These are phyloP conservation scores for Cataglyphis livida DNA, from an alignment of 2,888 invertebrate genomes.

Conservation along the genomic window DNA sequence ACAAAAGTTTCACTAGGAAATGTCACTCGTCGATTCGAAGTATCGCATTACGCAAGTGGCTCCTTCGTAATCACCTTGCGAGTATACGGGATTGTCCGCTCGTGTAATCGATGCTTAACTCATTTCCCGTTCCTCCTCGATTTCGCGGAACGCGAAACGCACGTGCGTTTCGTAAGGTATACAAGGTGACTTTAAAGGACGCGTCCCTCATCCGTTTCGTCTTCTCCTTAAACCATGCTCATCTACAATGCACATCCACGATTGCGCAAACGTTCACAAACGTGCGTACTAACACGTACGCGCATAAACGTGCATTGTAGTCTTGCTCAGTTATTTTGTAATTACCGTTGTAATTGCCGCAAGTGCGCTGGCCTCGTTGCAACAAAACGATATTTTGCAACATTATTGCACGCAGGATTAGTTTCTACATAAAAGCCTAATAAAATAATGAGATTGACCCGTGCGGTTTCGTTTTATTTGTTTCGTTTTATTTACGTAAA, in stretches of 20 bases:
- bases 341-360: constrained; percentile 13
- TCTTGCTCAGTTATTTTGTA: constrained; percentile 30
- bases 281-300: constrained; percentile 3
- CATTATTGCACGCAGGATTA: constrained; percentile 1
- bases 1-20: constrained; percentile 47
- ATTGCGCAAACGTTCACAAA: constrained; percentile 51
- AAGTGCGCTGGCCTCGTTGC: background rate
- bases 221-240: constrained; percentile 20
- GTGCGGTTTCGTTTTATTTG: background rate
- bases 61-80: constrained; percentile 32
- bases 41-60: constrained; percentile 34
- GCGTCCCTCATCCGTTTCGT: background rate
- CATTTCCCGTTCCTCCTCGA: constrained; percentile 71
- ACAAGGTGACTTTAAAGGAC: constrained; percentile 14
- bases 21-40: constrained; percentile 12
- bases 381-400: constrained; percentile 42
- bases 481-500: background rate
- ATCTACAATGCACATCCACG: constrained; percentile 15
- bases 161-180: background rate
- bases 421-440: background rate
- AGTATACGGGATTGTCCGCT: constrained; percentile 51
- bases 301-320: constrained; percentile 14
- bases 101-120: constrained; percentile 53
- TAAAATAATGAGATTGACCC: constrained; percentile 20
- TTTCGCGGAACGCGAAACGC: constrained; percentile 59